Evolutionary conservation across 2,797 vertebrate species (phyloP).

Genomic region (Eulemur coronatus): DNA sequence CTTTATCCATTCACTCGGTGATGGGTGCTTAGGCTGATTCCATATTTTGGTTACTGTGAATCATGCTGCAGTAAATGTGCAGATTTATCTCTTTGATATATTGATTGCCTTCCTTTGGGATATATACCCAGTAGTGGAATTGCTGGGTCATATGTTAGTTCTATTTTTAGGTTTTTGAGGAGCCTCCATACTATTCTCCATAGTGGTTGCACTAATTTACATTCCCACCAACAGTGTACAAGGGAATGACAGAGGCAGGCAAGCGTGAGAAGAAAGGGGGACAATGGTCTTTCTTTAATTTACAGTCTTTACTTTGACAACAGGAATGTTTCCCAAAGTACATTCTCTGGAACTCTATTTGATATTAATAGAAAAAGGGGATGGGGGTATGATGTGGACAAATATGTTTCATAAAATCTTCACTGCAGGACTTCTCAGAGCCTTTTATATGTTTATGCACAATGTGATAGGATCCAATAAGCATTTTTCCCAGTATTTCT

Average conservation of each 20-base stretch:
- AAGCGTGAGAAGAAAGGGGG: not conserved
- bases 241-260: not conserved
- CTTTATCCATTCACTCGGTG: not conserved
- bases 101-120: not conserved
- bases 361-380: not conserved
- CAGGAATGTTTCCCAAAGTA: not conserved
- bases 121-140: not conserved
- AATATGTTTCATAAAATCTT: not conserved
- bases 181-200: not conserved
- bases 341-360: not conserved
- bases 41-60: not conserved
- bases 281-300: not conserved
- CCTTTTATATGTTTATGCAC: not conserved
- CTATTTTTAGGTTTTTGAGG: not conserved
- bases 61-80: not conserved
- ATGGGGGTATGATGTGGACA: not conserved
- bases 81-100: not conserved
- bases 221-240: not conserved
- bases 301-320: not conserved
- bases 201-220: not conserved
- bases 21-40: not conserved
- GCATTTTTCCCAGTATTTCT: not conserved
- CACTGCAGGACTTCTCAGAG: not conserved
- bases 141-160: not conserved
- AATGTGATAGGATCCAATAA: not conserved